Evolutionary conservation across 1,140 invertebrate species (phyloP), one percentile per base, ranked within the genome.

Genomic region (Planococcus citri): DNA sequence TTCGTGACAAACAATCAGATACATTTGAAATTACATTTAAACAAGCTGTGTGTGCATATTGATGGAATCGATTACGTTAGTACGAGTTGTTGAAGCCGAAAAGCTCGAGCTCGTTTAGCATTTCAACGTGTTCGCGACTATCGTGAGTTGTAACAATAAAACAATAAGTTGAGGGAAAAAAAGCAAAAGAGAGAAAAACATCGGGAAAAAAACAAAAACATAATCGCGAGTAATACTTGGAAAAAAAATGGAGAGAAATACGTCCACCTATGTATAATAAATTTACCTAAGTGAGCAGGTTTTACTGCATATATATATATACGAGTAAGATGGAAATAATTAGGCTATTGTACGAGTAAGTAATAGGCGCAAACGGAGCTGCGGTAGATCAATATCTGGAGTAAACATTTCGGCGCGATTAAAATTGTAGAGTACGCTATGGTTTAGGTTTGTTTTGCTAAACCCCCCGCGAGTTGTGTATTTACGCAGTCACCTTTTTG

Each of bases 391-490:
- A 27, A 64, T 64, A 64, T 64, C 60, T 14, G 60, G 17, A 64
- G 60, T 64, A 64, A 64, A 64, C 60, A 64, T 25, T 64, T 24
- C 60, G 9, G 14, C 17, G 2, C 60, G 60, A 25, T 64, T 64
- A 64, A 64, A 64, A 64, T 64, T 64, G 14, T 64, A 27, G 17
- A 20, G 60, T 25, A 64, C 60, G 60, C 57, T 6, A 60, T 8
- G 57, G n/a, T n/a, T n/a, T n/a, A n/a, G n/a, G 60, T 64, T 64
- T 64, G 60, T 64, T 64, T 64, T 64, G 60, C 22, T 64, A 24
- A 64, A 64, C 60, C 60, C 60, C 60, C 60, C 21, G 12, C 3
- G 60, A 64, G 60, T 24, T 64, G 60, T n/a, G n/a, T 64, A 64
- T 64, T 64, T 64, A 64, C 60, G 60, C 25, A 64, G 60, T 64